These are phyloP conservation scores for Mactra quadrangularis DNA, from an alignment of 1,140 invertebrate genomes.

Conservation along the genomic window DNA sequence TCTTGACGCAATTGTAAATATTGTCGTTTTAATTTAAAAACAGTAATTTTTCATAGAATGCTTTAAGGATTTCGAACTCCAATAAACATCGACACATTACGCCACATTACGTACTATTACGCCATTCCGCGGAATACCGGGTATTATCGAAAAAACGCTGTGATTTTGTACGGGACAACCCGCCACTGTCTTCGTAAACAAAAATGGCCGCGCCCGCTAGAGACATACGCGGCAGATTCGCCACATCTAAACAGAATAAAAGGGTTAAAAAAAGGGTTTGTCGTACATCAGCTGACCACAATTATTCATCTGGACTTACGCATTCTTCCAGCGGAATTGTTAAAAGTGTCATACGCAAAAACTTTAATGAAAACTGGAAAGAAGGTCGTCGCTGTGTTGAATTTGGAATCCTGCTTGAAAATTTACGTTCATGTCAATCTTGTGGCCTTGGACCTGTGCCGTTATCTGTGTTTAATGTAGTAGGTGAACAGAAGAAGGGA, in stretches of 20 bases:
- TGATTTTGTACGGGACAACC: too few relatives aligned
- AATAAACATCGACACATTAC: too few relatives aligned
- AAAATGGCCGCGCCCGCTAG: too few relatives aligned
- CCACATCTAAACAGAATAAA: neutral
- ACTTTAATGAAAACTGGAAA: slow-evolving; percentile 1
- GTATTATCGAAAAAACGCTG: too few relatives aligned
- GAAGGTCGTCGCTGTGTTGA: slow-evolving; percentile 11
- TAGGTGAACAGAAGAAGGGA: slow-evolving; percentile 18
- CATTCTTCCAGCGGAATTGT: too few relatives aligned
- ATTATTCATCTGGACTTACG: too few relatives aligned
- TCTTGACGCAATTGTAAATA: too few relatives aligned
- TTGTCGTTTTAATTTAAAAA: too few relatives aligned
- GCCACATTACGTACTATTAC: too few relatives aligned
- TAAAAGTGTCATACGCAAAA: too few relatives aligned
- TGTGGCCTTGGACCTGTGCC: slow-evolving; percentile 21
- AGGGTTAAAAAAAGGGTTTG: neutral
- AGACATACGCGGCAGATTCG: neutral
- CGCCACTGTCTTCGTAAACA: too few relatives aligned
- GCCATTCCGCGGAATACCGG: slow-evolving; percentile 8
- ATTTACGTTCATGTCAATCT: neutral
- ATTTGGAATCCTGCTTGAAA: slow-evolving; percentile 12
- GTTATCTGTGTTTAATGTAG: neutral
- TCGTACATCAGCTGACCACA: neutral
- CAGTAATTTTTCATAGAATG: neutral
- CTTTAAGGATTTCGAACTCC: too few relatives aligned